Conservation (phyloP, 2,113 vertebrate genomes). For the Onychostruthus taczanowskii region DNA sequence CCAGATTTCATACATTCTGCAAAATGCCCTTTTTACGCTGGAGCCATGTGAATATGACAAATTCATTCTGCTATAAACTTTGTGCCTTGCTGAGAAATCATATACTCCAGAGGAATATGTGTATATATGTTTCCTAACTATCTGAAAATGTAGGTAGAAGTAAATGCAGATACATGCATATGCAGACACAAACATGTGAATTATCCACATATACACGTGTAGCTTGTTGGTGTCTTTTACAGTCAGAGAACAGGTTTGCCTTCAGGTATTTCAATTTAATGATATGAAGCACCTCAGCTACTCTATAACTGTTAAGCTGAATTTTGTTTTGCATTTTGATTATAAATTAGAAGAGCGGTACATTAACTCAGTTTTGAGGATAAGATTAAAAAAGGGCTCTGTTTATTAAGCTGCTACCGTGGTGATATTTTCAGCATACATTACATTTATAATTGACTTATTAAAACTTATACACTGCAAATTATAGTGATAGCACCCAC, state of each 20-base stretch:
- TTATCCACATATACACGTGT: conserved; percentile 1
- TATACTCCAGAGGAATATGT: background rate
- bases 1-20: background rate
- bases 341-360: conserved; percentile 75
- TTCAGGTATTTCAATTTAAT: conserved; percentile 71
- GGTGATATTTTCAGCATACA: conserved; percentile 68
- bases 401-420: conserved; percentile 73
- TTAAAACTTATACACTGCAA: conserved; percentile 77
- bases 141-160: background rate
- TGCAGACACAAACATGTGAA: background rate
- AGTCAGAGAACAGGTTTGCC: conserved; percentile 62
- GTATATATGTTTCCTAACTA: background rate
- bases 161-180: background rate
- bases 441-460: conserved; percentile 81
- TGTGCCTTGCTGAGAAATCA: background rate
- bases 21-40: background rate
- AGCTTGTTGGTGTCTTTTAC: conserved; percentile 18
- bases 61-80: background rate
- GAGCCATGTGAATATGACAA: background rate
- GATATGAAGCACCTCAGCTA: conserved; percentile 64
- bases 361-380: conserved; percentile 76
- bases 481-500: conserved; percentile 74
- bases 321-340: conserved; percentile 80
- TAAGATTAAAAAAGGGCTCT: conserved; percentile 55
- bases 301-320: conserved; percentile 68